These are phyloP conservation scores for Acrobasis repandana DNA, from an alignment of 2,888 invertebrate species.

Conservation along the genomic window DNA sequence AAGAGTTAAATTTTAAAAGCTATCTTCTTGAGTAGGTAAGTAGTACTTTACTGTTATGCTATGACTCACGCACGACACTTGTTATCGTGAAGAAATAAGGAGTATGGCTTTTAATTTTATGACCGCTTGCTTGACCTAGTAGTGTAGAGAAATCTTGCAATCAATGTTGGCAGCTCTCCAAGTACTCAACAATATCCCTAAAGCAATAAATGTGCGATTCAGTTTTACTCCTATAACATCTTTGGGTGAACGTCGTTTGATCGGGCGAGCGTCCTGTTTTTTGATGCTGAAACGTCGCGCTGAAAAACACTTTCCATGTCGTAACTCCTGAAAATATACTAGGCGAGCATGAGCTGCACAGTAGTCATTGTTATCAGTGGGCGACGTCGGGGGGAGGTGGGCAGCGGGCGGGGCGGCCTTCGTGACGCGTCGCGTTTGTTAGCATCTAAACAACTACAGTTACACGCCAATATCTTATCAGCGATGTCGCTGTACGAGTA, in stretches of 20 bases:
- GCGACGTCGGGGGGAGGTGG: constrained; percentile 42
- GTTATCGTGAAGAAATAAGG: not conserved
- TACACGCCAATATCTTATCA: constrained; percentile 67
- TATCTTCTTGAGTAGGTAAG: not conserved
- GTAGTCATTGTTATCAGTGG: constrained; percentile 64
- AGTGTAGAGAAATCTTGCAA: not conserved
- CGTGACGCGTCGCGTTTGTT: constrained; percentile 61
- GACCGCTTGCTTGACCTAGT: not conserved
- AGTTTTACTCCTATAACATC: constrained; percentile 11
- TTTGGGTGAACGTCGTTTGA: constrained; percentile 2
- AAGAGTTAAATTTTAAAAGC: too few species aligned
- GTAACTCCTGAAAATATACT: constrained; percentile 73
- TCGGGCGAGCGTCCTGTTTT: not conserved
- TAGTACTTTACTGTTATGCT: not conserved
- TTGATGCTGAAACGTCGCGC: constrained; percentile 38
- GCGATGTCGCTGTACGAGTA: constrained; percentile 43
- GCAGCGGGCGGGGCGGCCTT: constrained; percentile 45
- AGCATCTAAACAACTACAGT: constrained; percentile 46
- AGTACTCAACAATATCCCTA: not conserved
- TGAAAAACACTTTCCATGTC: constrained; percentile 64
- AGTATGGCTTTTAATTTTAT: not conserved
- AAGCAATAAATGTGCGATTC: constrained; percentile 10
- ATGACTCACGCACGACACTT: not conserved
- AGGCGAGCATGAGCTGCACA: constrained; percentile 64
- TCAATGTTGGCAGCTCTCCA: constrained; percentile 8